Evolutionary conservation across 2,888 invertebrate genomes (phyloP), one percentile per base, ranked within the genome.

Genomic region (Aromia moschata): DNA sequence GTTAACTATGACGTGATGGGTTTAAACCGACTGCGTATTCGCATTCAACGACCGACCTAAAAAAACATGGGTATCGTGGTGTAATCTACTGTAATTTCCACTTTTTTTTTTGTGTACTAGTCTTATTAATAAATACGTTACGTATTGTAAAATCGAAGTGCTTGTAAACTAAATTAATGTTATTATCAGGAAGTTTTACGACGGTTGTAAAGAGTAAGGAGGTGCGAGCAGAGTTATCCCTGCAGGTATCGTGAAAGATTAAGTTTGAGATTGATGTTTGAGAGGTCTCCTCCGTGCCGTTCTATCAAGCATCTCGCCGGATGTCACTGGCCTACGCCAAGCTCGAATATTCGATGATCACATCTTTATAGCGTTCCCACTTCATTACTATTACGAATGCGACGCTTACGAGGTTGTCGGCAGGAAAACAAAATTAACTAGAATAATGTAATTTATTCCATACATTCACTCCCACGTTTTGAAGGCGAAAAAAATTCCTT

Each of bases 291-390:
- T 59, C 57, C n/a, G n/a, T n/a, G n/a, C 54, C 59, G 57, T 51
- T 47, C 60, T 60, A 64, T 60, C 60, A 47, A 37, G 52, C 47
- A 64, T 64, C 54, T 60, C 56, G 43, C 33, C 55, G 62, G 56
- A 62, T 62, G 62, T 62, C 58, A 56, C 56, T 38, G 46, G 62
- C 62, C 62, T 59, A 62, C 62, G 58, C 62, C 36, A 54, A 41
- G 38, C 47, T 46, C 41, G 30, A 33, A 60, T 46, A 41, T 37
- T 55, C 47, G 55, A 55, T 62, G 55, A 55, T 62, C 61, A 58
- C 41, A 54, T 55, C 58, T 53, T 46, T 56, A 60, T 54, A 18
- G 43, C 9, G 43, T 14, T 14, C 43, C 25, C 25, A 14, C 43
- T 12, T 25, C 10, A 16, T 40, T 16, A 40, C 25, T 20, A 43